A percentile compares a stretch with the other conserved stretches of the same genome.
These are phyloP conservation scores for Ectropis grisescens DNA, from an alignment of 1,140 invertebrate species.

Conservation along the genomic window DNA sequence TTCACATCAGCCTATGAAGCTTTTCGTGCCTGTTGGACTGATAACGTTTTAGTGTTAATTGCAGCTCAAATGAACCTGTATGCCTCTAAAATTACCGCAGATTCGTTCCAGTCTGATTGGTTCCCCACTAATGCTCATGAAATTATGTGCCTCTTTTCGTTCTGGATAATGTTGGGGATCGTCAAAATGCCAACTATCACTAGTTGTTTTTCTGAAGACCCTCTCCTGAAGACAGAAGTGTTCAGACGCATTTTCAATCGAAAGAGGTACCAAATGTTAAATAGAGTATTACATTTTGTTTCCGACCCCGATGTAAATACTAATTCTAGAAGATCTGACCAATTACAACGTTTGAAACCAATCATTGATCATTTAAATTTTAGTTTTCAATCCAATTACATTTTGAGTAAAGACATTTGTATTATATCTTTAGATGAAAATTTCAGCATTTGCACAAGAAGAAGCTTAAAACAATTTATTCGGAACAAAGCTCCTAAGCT, in stretches of 20 bases:
- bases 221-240: conserved; percentile 5
- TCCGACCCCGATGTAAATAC: not conserved
- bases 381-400: conserved; percentile 10
- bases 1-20: conserved; percentile 4
- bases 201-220: conserved; percentile 9
- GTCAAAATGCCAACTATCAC: conserved; percentile 11
- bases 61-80: too few relatives aligned
- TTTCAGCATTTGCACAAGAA: conserved; percentile 11
- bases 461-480: conserved; percentile 4
- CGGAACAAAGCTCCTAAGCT: conserved; percentile 6
- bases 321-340: conserved; percentile 2
- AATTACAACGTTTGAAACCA: conserved; percentile 5
- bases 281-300: conserved; percentile 1
- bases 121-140: conserved; percentile 8
- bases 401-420: conserved; percentile 11
- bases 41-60: too few relatives aligned
- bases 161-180: conserved; percentile 14
- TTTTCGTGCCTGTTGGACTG: too few relatives aligned
- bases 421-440: conserved; percentile 11
- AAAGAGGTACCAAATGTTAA: conserved; percentile 4
- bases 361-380: conserved; percentile 14
- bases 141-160: conserved; percentile 11
- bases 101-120: conserved; percentile 1
- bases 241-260: conserved; percentile 7
- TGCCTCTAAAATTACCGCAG: too few relatives aligned